Evolutionary conservation across 1,140 invertebrate genomes (phyloP).

Genomic region (Aporrectodea caliginosa): DNA sequence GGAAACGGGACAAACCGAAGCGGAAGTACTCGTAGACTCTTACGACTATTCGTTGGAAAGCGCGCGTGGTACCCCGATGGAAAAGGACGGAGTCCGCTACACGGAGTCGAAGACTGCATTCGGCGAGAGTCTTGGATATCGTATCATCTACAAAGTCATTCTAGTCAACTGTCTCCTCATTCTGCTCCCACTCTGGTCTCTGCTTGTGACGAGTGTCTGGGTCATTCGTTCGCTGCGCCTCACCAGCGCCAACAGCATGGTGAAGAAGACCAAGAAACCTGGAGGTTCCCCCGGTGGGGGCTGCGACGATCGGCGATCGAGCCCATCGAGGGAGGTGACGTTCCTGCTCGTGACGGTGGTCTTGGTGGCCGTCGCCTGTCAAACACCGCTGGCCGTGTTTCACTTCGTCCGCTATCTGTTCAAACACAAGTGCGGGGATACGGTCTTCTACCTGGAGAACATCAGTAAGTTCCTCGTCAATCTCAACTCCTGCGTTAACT

Average conservation of each 20-base stretch:
- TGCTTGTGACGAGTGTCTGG: conserved; percentile 19
- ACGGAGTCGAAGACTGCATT: background rate
- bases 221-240: conserved; percentile 16
- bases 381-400: conserved; percentile 31
- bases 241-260: background rate
- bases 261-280: background rate
- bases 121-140: conserved; percentile 1
- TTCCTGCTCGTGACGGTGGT: conserved; percentile 29
- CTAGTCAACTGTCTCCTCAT: conserved; percentile 30
- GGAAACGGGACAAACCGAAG: background rate
- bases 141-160: conserved; percentile 27
- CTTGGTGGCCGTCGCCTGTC: conserved; percentile 28
- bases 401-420: conserved; percentile 29
- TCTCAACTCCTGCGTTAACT: conserved; percentile 33
- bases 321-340: conserved; percentile 23
- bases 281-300: background rate
- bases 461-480: conserved; percentile 33
- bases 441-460: conserved; percentile 31
- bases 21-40: too few relatives aligned
- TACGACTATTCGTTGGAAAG: too few relatives aligned
- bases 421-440: conserved; percentile 23
- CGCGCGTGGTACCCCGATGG: too few relatives aligned
- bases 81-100: background rate
- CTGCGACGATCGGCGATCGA: background rate
- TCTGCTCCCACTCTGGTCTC: conserved; percentile 19